Evolutionary conservation across 2,888 invertebrate species (phyloP).

Genomic region (Disparrhopalites patrizii): DNA sequence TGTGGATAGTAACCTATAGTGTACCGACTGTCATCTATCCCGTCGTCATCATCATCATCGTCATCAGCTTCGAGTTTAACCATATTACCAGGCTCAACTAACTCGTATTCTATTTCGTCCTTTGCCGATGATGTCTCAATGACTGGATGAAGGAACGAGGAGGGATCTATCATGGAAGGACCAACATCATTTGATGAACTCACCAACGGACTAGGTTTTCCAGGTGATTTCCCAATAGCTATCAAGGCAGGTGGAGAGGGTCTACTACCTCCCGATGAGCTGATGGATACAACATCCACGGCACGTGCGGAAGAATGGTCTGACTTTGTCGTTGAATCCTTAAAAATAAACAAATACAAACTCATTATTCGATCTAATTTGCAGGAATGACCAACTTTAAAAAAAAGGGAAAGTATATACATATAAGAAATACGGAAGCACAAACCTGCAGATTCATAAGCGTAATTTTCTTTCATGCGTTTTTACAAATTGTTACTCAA

Average conservation of each 20-base stretch:
- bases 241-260: slow-evolving; percentile 46
- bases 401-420: neutral
- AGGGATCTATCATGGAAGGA: slow-evolving; percentile 36
- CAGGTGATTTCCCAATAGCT: slow-evolving; percentile 28
- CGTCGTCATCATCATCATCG: slow-evolving; percentile 48
- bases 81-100: slow-evolving; percentile 36
- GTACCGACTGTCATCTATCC: slow-evolving; percentile 44
- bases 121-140: slow-evolving; percentile 37
- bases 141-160: slow-evolving; percentile 45
- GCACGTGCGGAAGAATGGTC: slow-evolving; percentile 21
- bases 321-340: slow-evolving; percentile 9
- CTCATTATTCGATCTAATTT: neutral
- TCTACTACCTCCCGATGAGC: slow-evolving; percentile 42
- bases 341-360: neutral
- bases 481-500: no score
- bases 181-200: slow-evolving; percentile 33
- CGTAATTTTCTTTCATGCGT: no score
- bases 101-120: slow-evolving; percentile 45
- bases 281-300: slow-evolving; percentile 34
- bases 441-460: no score
- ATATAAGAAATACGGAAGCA: no score
- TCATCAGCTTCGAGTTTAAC: slow-evolving; percentile 46
- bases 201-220: slow-evolving; percentile 46
- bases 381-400: neutral
- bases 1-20: slow-evolving; percentile 47